These are phyloP conservation scores for Trogon melanurus DNA, from an alignment of 2,113 vertebrate species.

Conservation along the genomic window DNA sequence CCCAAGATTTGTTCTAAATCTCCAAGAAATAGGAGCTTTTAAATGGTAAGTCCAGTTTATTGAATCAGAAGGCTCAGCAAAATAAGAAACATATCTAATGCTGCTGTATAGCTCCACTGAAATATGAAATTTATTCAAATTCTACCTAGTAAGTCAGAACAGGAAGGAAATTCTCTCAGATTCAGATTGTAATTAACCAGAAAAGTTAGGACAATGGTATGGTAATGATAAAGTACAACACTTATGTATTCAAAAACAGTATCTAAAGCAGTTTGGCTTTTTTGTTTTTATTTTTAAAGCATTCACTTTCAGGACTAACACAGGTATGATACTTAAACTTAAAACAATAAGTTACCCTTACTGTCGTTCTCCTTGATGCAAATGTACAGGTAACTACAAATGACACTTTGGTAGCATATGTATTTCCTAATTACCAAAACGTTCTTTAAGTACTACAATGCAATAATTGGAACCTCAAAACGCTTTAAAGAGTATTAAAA, in stretches of 20 bases:
- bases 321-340: not conserved
- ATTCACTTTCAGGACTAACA: not conserved
- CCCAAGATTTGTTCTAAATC: not conserved
- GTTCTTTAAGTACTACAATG: not conserved
- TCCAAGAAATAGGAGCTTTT: not conserved
- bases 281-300: not conserved
- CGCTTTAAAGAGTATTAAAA: not conserved
- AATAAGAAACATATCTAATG: not conserved
- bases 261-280: not conserved
- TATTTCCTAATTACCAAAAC: not conserved
- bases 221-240: not conserved
- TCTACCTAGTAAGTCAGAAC: not conserved
- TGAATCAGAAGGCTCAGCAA: not conserved
- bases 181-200: not conserved
- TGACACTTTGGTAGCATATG: not conserved
- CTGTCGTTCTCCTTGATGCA: not conserved
- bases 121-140: not conserved
- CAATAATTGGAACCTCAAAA: not conserved
- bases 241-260: not conserved
- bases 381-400: not conserved
- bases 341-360: not conserved
- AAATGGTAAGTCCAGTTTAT: not conserved
- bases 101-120: not conserved
- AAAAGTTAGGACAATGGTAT: not conserved
- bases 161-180: not conserved